A percentile compares a stretch with the other conserved stretches of the same genome.
Conservation (phyloP, 1,140 invertebrate genomes). For the Nylanderia fulva region DNA sequence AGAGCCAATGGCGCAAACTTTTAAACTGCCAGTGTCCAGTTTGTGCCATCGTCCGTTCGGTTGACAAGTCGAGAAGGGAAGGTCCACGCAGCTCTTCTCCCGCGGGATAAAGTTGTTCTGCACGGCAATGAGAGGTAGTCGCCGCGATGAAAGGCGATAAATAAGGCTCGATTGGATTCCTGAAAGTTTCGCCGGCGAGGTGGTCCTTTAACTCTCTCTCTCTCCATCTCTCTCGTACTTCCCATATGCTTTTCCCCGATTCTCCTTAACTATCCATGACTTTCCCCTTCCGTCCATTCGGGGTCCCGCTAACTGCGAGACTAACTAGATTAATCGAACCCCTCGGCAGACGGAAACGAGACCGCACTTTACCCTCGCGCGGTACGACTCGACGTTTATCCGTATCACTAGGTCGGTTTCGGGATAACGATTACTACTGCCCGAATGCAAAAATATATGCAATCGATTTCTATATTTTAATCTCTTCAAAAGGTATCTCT, state of each 20-base stretch:
- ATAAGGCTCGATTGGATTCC: constrained; percentile 75
- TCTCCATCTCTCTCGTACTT: too few relatives aligned
- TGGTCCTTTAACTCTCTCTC: constrained; percentile 57
- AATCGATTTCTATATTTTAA: not conserved
- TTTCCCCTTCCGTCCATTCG: constrained; percentile 65
- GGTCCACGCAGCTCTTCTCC: constrained; percentile 2
- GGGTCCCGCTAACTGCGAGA: constrained; percentile 71
- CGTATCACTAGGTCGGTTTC: constrained; percentile 46
- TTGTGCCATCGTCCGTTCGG: constrained; percentile 14
- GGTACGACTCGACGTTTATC: constrained; percentile 64
- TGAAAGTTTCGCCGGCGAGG: constrained; percentile 53
- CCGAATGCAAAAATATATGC: not conserved
- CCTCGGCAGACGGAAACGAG: constrained; percentile 55
- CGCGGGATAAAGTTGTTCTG: constrained; percentile 46
- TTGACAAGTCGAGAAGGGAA: constrained; percentile 50
- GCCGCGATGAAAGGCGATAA: constrained; percentile 70
- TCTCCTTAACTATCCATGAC: constrained; percentile 57
- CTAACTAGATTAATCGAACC: constrained; percentile 74
- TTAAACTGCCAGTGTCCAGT: constrained; percentile 53
- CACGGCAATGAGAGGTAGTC: constrained; percentile 41
- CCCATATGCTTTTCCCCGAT: constrained; percentile 19
- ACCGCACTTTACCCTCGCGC: constrained; percentile 47
- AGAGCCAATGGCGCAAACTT: constrained; percentile 42
- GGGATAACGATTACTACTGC: constrained; percentile 60
- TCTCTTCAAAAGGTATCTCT: not conserved